Conservation (phyloP, 2,797 vertebrate genomes). For the Acanthis flammea region DNA sequence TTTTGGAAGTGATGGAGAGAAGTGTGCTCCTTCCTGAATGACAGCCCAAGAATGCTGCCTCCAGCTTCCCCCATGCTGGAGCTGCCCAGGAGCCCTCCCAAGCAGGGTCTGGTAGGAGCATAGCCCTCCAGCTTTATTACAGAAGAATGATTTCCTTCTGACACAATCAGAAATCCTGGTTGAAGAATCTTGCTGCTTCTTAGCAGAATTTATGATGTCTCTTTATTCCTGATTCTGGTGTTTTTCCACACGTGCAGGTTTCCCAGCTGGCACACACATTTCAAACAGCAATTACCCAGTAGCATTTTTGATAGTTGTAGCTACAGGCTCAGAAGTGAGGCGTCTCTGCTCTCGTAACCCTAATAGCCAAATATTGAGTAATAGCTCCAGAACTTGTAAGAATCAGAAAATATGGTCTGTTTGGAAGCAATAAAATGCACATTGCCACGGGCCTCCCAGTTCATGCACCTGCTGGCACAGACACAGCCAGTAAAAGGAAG, state of each 20-base stretch:
- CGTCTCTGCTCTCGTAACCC: neutral
- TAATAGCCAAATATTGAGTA: neutral
- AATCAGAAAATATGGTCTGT: neutral
- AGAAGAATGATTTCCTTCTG: neutral
- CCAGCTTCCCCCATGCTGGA: fast-evolving
- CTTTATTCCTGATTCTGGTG: neutral
- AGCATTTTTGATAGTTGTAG: neutral
- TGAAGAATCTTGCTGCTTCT: neutral
- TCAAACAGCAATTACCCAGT: neutral
- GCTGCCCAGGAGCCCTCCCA: neutral
- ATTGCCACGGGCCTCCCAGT: neutral
- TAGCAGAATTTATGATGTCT: neutral
- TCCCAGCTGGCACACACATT: neutral
- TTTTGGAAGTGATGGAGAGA: neutral
- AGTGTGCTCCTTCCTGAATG: neutral
- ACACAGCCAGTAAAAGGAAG: slow-evolving; percentile 8
- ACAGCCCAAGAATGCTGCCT: neutral
- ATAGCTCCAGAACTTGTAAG: slow-evolving; percentile 3
- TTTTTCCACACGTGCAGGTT: neutral
- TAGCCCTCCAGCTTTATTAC: neutral
- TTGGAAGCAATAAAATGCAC: slow-evolving; percentile 39
- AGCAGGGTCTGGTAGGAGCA: neutral
- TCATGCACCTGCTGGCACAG: slow-evolving; percentile 52
- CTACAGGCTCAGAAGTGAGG: neutral
- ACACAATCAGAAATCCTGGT: neutral